Evolutionary conservation across 2,113 vertebrate species (phyloP).

Genomic region (Eublepharis macularius): DNA sequence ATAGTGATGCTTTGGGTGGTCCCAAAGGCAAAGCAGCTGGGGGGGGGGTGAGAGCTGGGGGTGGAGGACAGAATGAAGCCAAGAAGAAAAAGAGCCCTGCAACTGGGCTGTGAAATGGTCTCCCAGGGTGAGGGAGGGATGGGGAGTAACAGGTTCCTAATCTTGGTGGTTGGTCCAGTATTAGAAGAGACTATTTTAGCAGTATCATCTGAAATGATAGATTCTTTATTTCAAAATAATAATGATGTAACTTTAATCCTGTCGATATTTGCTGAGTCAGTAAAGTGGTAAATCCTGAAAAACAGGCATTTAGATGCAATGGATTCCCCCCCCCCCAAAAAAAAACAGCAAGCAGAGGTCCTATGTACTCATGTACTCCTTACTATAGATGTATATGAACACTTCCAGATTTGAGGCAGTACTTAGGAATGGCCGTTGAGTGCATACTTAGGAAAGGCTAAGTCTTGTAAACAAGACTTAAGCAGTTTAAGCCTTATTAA

Average conservation of each 20-base stretch:
- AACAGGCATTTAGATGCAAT: neutral
- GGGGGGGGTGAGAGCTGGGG: neutral
- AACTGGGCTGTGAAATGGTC: neutral
- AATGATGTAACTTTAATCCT: neutral
- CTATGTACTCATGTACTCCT: neutral
- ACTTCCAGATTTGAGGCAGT: neutral
- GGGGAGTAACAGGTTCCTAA: neutral
- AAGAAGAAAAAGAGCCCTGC: neutral
- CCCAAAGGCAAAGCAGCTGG: neutral
- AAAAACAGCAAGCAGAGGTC: neutral
- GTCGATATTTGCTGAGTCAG: neutral
- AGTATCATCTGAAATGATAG: neutral
- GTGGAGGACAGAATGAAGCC: neutral
- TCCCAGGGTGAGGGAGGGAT: neutral
- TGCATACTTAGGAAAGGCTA: neutral
- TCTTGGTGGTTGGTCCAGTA: neutral
- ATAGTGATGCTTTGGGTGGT: conserved; percentile 20
- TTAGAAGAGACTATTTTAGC: neutral
- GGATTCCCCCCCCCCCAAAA: neutral
- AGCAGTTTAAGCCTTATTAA: neutral
- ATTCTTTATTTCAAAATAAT: neutral
- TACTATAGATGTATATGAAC: neutral
- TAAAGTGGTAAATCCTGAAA: neutral
- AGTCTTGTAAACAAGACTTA: neutral
- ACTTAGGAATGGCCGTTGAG: neutral